These are phyloP conservation scores for Leucopsar rothschildi DNA, from an alignment of 2,113 vertebrate genomes.

Conservation along the genomic window DNA sequence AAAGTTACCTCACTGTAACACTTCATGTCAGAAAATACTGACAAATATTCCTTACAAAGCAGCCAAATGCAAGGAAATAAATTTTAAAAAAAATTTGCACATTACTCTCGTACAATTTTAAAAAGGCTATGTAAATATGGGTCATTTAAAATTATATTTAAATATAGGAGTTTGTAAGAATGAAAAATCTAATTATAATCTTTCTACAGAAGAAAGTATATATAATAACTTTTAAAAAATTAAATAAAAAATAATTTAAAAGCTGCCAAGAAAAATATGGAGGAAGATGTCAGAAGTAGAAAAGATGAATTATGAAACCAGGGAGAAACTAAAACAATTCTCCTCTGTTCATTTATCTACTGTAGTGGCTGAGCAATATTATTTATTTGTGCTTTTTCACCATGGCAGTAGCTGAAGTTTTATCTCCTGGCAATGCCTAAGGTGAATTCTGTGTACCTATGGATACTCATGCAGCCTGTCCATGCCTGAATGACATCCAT, in stretches of 20 bases:
- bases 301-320: neutral
- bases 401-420: neutral
- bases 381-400: neutral
- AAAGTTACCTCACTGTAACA: neutral
- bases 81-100: accelerated
- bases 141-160: neutral
- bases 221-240: neutral
- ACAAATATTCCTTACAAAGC: neutral
- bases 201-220: neutral
- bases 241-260: no score
- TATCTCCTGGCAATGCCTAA: neutral
- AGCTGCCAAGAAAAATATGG: neutral
- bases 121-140: neutral
- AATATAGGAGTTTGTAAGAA: neutral
- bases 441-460: neutral
- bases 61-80: neutral
- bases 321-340: neutral
- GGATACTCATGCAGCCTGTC: neutral
- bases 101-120: neutral
- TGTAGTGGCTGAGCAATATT: neutral
- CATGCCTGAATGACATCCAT: neutral
- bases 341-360: neutral
- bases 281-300: neutral
- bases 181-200: neutral
- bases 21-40: neutral